Conservation (phyloP, 2,888 invertebrate species). For the Calliphora vomitoria region DNA sequence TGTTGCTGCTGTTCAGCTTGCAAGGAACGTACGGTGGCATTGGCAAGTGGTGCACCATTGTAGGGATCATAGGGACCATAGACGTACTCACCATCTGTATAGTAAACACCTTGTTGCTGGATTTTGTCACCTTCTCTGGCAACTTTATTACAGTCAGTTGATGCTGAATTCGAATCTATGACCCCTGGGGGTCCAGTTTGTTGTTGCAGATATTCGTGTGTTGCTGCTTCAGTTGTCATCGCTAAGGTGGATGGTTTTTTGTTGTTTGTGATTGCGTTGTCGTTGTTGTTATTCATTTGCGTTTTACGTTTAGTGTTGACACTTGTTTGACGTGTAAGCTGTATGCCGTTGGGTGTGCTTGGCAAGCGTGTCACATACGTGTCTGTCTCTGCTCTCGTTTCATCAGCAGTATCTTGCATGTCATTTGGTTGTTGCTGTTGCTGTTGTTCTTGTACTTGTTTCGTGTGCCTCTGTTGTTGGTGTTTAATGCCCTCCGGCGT, state of each 20-base stretch:
- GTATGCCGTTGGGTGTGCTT: constrained; percentile 68
- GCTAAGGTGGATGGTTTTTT: neutral
- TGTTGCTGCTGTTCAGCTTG: constrained; percentile 49
- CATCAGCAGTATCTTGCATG: constrained; percentile 23
- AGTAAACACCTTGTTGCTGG: constrained; percentile 77
- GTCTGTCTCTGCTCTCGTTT: constrained; percentile 15
- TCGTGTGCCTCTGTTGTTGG: constrained; percentile 2
- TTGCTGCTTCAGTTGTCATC: constrained; percentile 37
- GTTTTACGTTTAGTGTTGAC: constrained; percentile 68
- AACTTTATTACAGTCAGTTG: constrained; percentile 34
- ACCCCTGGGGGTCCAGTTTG: constrained; percentile 36
- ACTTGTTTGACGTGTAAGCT: constrained; percentile 64
- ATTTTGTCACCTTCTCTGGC: constrained; percentile 42
- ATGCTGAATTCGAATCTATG: constrained; percentile 56
- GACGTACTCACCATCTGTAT: constrained; percentile 78
- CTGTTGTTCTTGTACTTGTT: too few species aligned
- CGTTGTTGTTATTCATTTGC: constrained; percentile 68
- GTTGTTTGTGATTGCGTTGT: constrained; percentile 37
- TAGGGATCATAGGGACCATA: constrained; percentile 76
- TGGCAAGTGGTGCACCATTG: constrained; percentile 33
- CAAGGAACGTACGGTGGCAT: constrained; percentile 30
- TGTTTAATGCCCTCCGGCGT: constrained; percentile 14
- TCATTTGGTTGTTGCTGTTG: constrained; percentile 27
- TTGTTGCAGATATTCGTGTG: constrained; percentile 64
- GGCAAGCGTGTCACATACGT: constrained; percentile 73